These are phyloP conservation scores for Drosophila fuyamai DNA, from an alignment of 1,140 invertebrate species.

Conservation along the genomic window DNA sequence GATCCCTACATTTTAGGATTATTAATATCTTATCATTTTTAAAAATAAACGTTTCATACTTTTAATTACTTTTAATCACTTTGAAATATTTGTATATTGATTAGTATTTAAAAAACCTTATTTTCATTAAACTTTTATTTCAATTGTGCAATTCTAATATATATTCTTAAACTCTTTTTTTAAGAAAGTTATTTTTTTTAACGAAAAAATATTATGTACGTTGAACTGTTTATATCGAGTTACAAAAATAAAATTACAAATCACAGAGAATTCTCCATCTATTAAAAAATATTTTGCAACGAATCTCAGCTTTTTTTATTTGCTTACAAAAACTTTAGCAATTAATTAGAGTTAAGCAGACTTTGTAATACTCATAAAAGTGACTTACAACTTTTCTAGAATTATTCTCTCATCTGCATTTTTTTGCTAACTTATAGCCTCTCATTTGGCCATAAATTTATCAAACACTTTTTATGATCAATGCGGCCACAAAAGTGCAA, in stretches of 20 bases:
- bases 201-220: no score
- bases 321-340: slow-evolving; percentile 20
- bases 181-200: no score
- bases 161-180: no score
- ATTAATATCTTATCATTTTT: no score
- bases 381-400: slow-evolving; percentile 26
- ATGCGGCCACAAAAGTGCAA: slow-evolving; percentile 62
- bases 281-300: slow-evolving; percentile 14
- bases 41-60: no score
- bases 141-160: no score
- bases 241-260: neutral
- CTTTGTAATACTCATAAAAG: slow-evolving; percentile 13
- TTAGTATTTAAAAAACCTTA: no score
- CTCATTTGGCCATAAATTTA: slow-evolving; percentile 26
- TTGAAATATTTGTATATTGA: no score
- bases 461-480: slow-evolving; percentile 64
- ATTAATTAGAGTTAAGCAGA: slow-evolving; percentile 21
- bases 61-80: no score
- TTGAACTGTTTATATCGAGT: no score
- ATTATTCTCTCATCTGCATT: slow-evolving; percentile 18
- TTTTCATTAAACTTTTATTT: no score
- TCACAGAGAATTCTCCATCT: neutral
- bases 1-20: no score
- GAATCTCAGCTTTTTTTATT: neutral
- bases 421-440: neutral